Conservation (phyloP, 1,140 invertebrate species). For the Metaphire vulgaris region DNA sequence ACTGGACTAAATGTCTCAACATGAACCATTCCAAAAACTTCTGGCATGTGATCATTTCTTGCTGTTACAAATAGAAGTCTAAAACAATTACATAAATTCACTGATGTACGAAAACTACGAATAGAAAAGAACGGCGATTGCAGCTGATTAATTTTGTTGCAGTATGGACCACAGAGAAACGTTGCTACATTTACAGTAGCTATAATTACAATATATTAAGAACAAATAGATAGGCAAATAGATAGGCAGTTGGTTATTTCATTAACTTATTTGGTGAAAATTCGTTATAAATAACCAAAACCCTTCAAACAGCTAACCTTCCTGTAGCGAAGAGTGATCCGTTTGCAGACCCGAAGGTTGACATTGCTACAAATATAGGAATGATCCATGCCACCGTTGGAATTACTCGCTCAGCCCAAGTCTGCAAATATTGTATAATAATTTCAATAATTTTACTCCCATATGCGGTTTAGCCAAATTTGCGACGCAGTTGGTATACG, state of each 20-base stretch:
- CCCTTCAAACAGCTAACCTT: no score
- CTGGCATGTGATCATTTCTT: conserved; percentile 53
- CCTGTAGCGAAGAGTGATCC: conserved; percentile 97
- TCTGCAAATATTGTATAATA: conserved; percentile 52
- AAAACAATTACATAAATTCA: neutral
- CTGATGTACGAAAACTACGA: conserved; percentile 5
- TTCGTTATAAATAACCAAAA: no score
- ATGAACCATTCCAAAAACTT: conserved; percentile 79
- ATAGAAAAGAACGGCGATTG: neutral
- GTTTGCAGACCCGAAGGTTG: conserved; percentile 96
- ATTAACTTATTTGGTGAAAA: no score
- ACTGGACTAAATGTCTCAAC: conserved; percentile 78
- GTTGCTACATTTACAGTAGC: neutral
- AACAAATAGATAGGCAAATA: no score
- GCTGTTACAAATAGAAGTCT: conserved; percentile 21
- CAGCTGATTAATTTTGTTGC: neutral
- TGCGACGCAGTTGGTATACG: no score
- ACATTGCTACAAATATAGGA: conserved; percentile 93
- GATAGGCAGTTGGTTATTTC: no score
- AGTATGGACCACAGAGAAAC: neutral
- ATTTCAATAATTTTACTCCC: no score
- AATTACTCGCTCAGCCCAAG: conserved; percentile 88
- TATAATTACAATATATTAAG: no score
- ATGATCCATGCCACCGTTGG: conserved; percentile 89
- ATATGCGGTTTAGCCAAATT: no score